Evolutionary conservation across 2,797 vertebrate species (phyloP), one percentile per base, ranked within the genome.

Genomic region (Catostomus latipinnis): DNA sequence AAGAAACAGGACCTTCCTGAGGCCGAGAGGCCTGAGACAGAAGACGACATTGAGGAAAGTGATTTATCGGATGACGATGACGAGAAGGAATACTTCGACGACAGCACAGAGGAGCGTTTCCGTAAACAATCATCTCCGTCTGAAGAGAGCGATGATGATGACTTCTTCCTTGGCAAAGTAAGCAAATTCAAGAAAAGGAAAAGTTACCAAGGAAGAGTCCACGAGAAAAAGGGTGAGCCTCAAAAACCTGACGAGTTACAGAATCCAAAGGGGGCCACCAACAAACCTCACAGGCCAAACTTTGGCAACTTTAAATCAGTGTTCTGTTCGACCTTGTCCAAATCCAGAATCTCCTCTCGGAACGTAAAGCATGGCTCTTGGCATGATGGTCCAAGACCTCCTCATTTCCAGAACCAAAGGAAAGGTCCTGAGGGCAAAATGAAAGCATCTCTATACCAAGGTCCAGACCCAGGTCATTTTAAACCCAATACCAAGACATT

Each of bases 61-160:
- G 93, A 96, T 81, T 87, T 85, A 13, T 92, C 90, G 0, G 83
- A 88, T 48, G 89, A 87, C 45, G 92, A 95, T 63, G 91, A 91
- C 74, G 92, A 94, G 52, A 93, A 95, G 76, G 94, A 96, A 12
- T 97, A 97, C 87, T 99, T 97, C 81, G 97, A 99, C 70, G 98
- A 99, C 87, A 98, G 97, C 88, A 99, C 97, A 0, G 97, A 99
- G 86, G 97, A 99, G 79, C 96, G 98, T 4, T 99, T 98, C 91
- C 93, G 87, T 83, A 97, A 96, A 76, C 95, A 96, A 81, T 95
- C 96, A 0, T 97, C 97, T 45, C 87, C 93, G 80, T 97, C 97
- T 11, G 97, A 97, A 74, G 94, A 94, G 66, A 94, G 93, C 46
- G 95, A 96, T 0, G 92, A 92, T 0, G 94, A 96, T 13, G 96